phyloP scores from a whole-genome alignment of 2,888 invertebrate genomes.

The Sphaeridia pumilis region DNA sequence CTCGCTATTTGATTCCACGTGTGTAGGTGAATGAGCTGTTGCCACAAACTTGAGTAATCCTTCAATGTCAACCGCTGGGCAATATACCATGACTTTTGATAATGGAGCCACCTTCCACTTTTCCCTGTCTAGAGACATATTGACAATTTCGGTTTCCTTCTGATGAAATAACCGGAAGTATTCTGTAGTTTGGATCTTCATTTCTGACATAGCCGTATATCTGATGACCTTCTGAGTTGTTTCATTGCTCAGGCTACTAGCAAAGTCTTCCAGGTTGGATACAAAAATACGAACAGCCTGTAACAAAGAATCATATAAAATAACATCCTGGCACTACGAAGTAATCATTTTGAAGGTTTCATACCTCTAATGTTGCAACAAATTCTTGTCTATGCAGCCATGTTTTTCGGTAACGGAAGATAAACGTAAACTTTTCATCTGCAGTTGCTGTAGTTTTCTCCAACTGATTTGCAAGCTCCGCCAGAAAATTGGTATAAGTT shows the following conservation, averaged over 20 bases:
- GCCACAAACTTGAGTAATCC: conserved; percentile 17
- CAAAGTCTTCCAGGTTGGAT: conserved; percentile 36
- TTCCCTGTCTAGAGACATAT: conserved; percentile 31
- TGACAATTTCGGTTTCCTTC: conserved; percentile 31
- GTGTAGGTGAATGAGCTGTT: background rate
- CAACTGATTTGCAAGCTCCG: conserved; percentile 30
- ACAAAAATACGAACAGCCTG: conserved; percentile 36
- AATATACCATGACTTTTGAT: conserved; percentile 26
- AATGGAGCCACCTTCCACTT: conserved; percentile 31
- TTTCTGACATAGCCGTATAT: conserved; percentile 31
- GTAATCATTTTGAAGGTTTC: too few relatives aligned
- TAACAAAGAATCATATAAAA: background rate
- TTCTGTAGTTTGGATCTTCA: conserved; percentile 34
- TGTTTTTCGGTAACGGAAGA: conserved; percentile 30
- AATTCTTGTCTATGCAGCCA: conserved; percentile 28
- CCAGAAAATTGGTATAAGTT: conserved; percentile 24
- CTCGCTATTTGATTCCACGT: conserved; percentile 12
- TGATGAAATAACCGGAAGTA: conserved; percentile 34
- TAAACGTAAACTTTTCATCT: conserved; percentile 34
- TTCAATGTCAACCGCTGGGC: conserved; percentile 24
- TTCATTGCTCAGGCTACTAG: conserved; percentile 27
- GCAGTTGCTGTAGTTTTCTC: conserved; percentile 35
- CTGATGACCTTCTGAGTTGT: conserved; percentile 19
- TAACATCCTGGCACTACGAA: too few relatives aligned
- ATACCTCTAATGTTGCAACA: conserved; percentile 29